Evolutionary conservation across 2,888 invertebrate species (phyloP), one percentile per base, ranked within the genome.

Genomic region (Leptothorax acervorum): DNA sequence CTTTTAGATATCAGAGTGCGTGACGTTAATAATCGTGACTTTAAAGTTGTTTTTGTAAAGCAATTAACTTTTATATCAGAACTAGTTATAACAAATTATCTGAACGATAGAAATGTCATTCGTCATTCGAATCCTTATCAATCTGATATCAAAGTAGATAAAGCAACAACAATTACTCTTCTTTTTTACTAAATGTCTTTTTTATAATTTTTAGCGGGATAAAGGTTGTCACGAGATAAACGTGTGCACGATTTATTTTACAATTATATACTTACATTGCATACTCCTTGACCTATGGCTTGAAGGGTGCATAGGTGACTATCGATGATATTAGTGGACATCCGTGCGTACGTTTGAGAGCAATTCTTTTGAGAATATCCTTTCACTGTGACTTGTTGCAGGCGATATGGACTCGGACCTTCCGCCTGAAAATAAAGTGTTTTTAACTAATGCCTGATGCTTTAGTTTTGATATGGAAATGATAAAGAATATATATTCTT

Each of bases 251-350:
- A 68, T 53, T 51, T 23, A 53, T 71, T 71, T 39, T 53, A 35
- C 6, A 3, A 60, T 23, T 65, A 45, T 55, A 92, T 55, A 92
- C 92, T 93, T 62, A 93, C 93, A 76, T 92, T 76, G 53, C 93
- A 94, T 2, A 92, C 92, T 45, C 93, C 93, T 89, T 94, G 90
- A 23, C 93, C 93, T 8, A 0, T 0, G 71, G 88, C 87, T 0
- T 93, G 92, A 39, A 92, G 86, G 6, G 93, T 93, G 65, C 93
- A 94, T 28, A 93, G 2, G 0, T 90, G 28, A 92, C 90, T 5
- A 85, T 90, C n/a, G 86, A 71, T 6, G 6, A 39, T 53, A n/a
- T 1, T 42, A 3, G 0, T 23, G 23, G 23, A 23, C 0, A 23
- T 23, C 23, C 23, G 2, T 35, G 6, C 6, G 31, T 8, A 31